A percentile compares a stretch with the other conserved stretches of the same genome.
Conservation (phyloP, 2,113 vertebrate species). For the Tiliqua scincoides region DNA sequence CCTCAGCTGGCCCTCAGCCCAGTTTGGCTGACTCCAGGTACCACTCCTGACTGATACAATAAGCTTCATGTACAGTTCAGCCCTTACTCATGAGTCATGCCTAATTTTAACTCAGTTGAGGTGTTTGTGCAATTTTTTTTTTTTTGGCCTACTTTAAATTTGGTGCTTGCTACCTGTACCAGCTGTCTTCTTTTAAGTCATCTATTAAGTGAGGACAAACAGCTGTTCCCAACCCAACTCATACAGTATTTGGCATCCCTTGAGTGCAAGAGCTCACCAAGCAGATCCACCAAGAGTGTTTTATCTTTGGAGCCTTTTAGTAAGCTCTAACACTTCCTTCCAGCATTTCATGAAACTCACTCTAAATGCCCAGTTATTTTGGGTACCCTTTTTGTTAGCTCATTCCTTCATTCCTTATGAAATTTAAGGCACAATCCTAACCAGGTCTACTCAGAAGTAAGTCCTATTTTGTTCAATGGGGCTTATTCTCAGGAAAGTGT, state of each 20-base stretch:
- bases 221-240: background rate
- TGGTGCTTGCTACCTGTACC: background rate
- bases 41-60: too few relatives aligned
- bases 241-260: background rate
- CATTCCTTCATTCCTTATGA: background rate
- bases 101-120: background rate
- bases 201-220: background rate
- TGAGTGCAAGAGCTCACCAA: background rate
- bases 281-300: background rate
- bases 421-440: too few relatives aligned
- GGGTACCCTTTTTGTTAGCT: too few relatives aligned
- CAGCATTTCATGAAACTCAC: background rate
- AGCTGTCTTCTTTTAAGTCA: background rate
- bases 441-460: too few relatives aligned
- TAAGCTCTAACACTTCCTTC: background rate
- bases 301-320: too few relatives aligned
- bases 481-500: too few relatives aligned
- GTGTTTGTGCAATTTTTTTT: background rate
- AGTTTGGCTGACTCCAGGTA: too few relatives aligned
- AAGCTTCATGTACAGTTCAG: too few relatives aligned
- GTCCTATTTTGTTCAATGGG: too few relatives aligned
- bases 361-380: background rate
- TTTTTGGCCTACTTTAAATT: background rate
- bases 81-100: background rate
- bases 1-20: too few relatives aligned